phyloP scores from a whole-genome alignment of 92 coral and sea anemone genomes.

The Parazoanthus darwini region DNA sequence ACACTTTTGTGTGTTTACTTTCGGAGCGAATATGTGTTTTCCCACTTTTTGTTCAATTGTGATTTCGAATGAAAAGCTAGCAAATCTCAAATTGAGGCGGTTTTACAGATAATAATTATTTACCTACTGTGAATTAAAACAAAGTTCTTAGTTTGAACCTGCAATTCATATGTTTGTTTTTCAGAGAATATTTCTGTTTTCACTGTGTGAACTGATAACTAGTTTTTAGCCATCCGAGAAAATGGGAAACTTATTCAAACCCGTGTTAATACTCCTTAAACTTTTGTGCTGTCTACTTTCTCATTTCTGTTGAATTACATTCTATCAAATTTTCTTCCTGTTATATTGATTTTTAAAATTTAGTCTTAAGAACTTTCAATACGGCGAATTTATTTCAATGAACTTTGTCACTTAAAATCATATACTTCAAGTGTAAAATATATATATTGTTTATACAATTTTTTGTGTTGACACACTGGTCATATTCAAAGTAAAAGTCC shows the following conservation, averaged over 20 bases:
- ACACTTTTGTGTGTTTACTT: background rate
- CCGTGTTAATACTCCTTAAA: background rate
- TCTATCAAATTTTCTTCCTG: background rate
- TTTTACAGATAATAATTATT: constrained; percentile 8
- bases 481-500: background rate
- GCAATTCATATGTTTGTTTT: constrained; percentile 7
- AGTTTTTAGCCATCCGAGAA: background rate
- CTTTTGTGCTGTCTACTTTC: background rate
- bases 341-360: too few species aligned
- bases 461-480: background rate
- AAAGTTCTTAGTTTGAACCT: constrained; percentile 3
- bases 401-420: background rate
- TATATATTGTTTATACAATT: background rate
- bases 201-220: background rate
- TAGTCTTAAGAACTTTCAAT: too few species aligned
- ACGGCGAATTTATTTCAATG: background rate
- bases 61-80: background rate
- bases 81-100: constrained; percentile 3
- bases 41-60: background rate
- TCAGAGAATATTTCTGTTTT: background rate
- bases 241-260: background rate
- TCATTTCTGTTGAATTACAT: background rate
- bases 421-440: background rate
- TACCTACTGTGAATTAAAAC: constrained; percentile 21
- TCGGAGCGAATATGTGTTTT: background rate